These are phyloP conservation scores for Halcyon smyrnensis DNA, from an alignment of 2,797 vertebrate genomes.

Conservation along the genomic window DNA sequence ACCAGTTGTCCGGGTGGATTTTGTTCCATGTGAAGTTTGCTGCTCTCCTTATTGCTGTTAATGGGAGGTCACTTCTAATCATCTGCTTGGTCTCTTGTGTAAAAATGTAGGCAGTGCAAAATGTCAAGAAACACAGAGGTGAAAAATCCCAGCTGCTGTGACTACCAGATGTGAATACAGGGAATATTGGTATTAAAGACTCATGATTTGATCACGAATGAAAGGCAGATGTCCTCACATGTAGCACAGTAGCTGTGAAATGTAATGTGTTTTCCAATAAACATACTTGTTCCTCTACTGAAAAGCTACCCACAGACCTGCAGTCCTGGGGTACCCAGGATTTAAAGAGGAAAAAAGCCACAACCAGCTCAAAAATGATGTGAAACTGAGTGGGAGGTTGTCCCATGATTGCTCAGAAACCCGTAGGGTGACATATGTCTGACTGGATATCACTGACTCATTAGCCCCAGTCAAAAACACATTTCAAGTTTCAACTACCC, in stretches of 20 bases:
- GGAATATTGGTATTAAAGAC: neutral
- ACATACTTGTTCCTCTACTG: neutral
- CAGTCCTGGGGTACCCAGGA: neutral
- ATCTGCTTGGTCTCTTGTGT: neutral
- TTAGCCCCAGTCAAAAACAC: constrained; percentile 17
- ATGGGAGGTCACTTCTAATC: accelerated
- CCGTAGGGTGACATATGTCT: neutral
- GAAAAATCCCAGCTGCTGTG: neutral
- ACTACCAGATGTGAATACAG: neutral
- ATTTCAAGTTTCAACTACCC: constrained; percentile 1
- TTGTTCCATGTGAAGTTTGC: neutral
- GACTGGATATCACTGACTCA: constrained; percentile 3
- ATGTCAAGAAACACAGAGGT: neutral
- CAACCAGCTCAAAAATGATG: neutral
- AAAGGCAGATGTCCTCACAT: accelerated
- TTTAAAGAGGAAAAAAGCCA: neutral
- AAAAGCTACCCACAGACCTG: neutral
- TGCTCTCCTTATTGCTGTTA: neutral
- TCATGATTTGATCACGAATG: neutral
- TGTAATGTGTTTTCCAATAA: neutral
- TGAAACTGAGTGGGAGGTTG: neutral
- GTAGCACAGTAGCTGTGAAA: neutral
- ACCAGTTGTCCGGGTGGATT: neutral
- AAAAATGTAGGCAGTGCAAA: neutral
- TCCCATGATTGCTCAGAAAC: neutral